These are phyloP conservation scores for Apostichopus californicus DNA, from an alignment of 35 echinoderm and acorn worm species.

Conservation along the genomic window DNA sequence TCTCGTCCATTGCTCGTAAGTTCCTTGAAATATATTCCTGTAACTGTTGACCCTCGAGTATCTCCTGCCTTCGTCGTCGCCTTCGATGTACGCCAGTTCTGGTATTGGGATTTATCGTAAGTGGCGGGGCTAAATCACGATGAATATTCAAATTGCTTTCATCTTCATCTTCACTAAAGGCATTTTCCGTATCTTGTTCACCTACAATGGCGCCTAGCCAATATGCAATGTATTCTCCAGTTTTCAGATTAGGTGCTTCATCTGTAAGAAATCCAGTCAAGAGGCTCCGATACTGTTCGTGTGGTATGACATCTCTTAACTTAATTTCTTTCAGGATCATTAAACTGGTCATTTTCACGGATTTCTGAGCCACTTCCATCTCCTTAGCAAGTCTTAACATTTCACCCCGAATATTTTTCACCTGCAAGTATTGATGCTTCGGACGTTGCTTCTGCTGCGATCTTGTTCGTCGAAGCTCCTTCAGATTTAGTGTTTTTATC, in stretches of 20 bases:
- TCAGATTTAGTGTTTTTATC: constrained; percentile 77
- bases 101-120: not conserved
- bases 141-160: constrained; percentile 10
- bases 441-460: not conserved
- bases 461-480: constrained; percentile 29
- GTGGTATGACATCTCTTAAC: constrained; percentile 38
- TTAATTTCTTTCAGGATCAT: constrained; percentile 44
- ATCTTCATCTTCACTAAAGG: constrained; percentile 54
- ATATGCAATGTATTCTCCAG: constrained; percentile 15
- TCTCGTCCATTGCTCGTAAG: not conserved
- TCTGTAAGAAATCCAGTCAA: not conserved
- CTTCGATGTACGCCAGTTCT: not conserved
- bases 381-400: constrained; percentile 31
- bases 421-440: constrained; percentile 27
- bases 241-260: not conserved
- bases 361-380: constrained; percentile 47
- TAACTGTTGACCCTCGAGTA: constrained; percentile 29
- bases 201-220: constrained; percentile 21
- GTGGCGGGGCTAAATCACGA: not conserved
- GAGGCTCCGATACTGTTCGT: constrained; percentile 34
- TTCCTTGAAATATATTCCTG: constrained; percentile 25
- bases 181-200: constrained; percentile 31
- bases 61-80: not conserved
- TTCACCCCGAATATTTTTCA: constrained; percentile 25
- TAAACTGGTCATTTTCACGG: not conserved